A percentile compares a stretch with the other conserved stretches of the same genome.
Conservation (phyloP, 2,113 vertebrate genomes). For the Dissostichus mawsoni region DNA sequence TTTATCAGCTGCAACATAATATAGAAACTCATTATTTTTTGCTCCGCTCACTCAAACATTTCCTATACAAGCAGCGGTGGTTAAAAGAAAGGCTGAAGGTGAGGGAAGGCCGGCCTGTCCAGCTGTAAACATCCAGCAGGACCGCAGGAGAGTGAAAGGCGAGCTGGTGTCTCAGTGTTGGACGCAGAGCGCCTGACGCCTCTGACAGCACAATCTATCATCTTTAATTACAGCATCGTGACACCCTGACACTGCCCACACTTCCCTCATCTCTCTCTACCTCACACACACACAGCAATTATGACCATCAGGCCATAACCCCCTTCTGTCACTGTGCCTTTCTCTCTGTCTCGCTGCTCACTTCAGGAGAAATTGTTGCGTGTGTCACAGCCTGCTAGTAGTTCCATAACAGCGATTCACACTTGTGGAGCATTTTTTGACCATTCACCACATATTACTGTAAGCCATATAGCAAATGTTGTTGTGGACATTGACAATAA, state of each 20-base stretch:
- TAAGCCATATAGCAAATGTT: not conserved
- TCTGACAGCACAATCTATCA: conserved; percentile 83
- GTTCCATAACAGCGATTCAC: not conserved
- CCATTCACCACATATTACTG: not conserved
- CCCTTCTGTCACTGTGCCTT: conserved; percentile 55
- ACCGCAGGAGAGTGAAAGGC: conserved; percentile 52
- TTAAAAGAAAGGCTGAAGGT: not conserved
- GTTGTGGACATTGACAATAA: too few relatives aligned
- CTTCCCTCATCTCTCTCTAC: conserved; percentile 52
- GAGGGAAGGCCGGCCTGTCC: not conserved
- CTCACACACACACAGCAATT: conserved; percentile 63
- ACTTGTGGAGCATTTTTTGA: not conserved
- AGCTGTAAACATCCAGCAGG: conserved; percentile 36
- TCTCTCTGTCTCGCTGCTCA: conserved; percentile 21
- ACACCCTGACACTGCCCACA: conserved; percentile 70
- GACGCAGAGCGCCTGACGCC: conserved; percentile 62
- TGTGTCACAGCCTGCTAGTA: not conserved
- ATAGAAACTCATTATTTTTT: not conserved
- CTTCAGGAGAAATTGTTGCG: conserved; percentile 34
- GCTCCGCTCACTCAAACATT: not conserved
- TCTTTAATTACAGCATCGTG: conserved; percentile 83
- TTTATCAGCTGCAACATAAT: not conserved
- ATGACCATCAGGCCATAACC: conserved; percentile 75
- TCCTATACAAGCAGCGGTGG: conserved; percentile 7
- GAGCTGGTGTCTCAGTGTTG: conserved; percentile 60